Conservation (phyloP, 2,888 invertebrate genomes). For the Gandaritis pyraliata region DNA sequence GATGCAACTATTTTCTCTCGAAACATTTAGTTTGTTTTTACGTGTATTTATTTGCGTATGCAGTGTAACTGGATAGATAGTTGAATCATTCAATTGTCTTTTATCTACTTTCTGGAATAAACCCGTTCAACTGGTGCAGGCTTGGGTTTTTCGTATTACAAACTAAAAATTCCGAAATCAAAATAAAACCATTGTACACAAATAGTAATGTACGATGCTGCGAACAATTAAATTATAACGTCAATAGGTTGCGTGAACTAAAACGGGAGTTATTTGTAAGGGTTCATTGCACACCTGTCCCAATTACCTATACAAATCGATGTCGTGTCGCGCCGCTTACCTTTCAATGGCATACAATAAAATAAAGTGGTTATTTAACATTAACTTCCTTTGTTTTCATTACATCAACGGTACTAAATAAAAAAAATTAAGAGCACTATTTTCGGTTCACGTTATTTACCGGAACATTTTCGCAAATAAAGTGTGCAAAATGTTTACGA, state of each 20-base stretch:
- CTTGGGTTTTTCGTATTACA: constrained; percentile 65
- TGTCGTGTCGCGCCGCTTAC: neutral
- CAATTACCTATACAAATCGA: constrained; percentile 1
- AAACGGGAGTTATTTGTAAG: neutral
- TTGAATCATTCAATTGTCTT: constrained; percentile 80
- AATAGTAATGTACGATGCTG: constrained; percentile 7
- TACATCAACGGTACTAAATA: neutral
- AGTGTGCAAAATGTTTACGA: constrained; percentile 38
- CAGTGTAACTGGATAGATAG: constrained; percentile 56
- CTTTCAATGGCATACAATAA: neutral
- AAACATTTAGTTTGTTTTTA: constrained; percentile 61
- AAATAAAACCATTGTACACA: constrained; percentile 10
- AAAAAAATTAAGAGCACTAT: too few species aligned
- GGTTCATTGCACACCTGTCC: constrained; percentile 9
- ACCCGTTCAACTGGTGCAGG: constrained; percentile 69
- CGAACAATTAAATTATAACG: neutral
- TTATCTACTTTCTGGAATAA: constrained; percentile 70
- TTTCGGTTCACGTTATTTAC: too few species aligned
- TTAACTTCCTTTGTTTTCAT: neutral
- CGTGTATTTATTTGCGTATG: constrained; percentile 30
- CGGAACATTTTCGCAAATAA: too few species aligned
- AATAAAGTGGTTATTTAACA: constrained; percentile 1
- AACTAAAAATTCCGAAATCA: constrained; percentile 63
- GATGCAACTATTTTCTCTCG: constrained; percentile 77
- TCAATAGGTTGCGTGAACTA: neutral